Base-by-base conservation (phyloP, 1,140 invertebrate species). In the Macrostomum lignano region DNA sequence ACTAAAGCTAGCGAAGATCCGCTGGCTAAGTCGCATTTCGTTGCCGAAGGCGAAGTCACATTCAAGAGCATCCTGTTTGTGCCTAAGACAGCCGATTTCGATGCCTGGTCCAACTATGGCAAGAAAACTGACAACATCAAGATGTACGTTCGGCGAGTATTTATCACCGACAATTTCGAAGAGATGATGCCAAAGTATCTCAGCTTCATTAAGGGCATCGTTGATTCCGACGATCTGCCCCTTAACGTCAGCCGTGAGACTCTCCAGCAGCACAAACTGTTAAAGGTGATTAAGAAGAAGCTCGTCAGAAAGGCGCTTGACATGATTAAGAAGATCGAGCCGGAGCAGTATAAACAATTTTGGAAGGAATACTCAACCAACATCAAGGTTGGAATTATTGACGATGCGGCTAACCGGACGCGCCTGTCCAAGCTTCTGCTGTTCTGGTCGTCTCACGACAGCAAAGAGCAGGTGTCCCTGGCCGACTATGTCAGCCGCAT, bases 171-270 rank as follows among this genome's bases (percentile, higher is more conserved):
- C 46, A 81, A 96, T 61, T 94, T 96, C 61, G 81, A 36, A 11
- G 88, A 98, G 48, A 81, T 98, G 72, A 79, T 98, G 71, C 91
- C 91, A 31, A 91, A 82, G 52, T 98, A 94, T 51, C 62, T 98
- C 38, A 72, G 65, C 31, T 98, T 98, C 51, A 67, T 91, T 33
- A 68, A 73, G 41, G 91, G 91, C 46, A 73, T 98, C 38, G 34
- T 96, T 17, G 91, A 98, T 58, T 88, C 79, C n/a, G 91, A 98
- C 59, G 91, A 98, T 63, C 61, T 98, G 35, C 91, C 91, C 3
- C 61, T 98, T 32, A 98, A 98, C 57, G 88, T 98, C 10, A 88
- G 79, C 1, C 69, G 91, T 42, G 91, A 98, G 63, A 94, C 76
- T 21, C 64, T 98, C 0, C 67, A 71, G 45, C 91, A 98, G 54